Conservation (phyloP, 2,113 vertebrate species). For the Trogon surrucura region DNA sequence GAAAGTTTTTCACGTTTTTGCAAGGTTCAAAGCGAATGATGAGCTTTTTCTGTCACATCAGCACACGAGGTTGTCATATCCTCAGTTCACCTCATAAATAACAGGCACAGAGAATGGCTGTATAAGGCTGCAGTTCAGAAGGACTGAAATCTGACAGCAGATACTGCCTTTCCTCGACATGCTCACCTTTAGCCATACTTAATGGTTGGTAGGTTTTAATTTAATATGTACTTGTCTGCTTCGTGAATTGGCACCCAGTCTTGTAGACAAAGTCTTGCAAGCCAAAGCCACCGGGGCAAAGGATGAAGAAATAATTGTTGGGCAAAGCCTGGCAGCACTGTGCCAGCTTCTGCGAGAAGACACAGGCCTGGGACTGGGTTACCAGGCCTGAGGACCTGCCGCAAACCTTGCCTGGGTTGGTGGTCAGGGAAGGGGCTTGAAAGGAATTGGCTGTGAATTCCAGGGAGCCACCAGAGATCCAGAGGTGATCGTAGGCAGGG, state of each 20-base stretch:
- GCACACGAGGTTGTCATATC: background rate
- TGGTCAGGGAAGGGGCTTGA: background rate
- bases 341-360: background rate
- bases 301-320: background rate
- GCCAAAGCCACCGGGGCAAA: background rate
- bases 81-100: slow-evolving; percentile 51
- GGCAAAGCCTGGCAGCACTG: background rate
- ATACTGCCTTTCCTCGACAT: background rate
- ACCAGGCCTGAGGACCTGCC: background rate
- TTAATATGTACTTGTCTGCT: background rate
- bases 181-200: background rate
- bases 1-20: background rate
- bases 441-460: background rate
- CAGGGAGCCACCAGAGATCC: background rate
- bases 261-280: background rate
- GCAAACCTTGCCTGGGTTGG: background rate
- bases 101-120: background rate
- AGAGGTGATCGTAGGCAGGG: background rate
- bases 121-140: slow-evolving; percentile 8
- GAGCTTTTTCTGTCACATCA: slow-evolving; percentile 14
- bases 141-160: slow-evolving; percentile 1
- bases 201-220: background rate
- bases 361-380: accelerated
- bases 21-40: background rate
- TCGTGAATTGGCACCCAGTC: accelerated